A percentile compares a stretch with the other conserved stretches of the same genome.
Conservation (phyloP, 2,797 vertebrate species). For the Siniperca scherzeri region DNA sequence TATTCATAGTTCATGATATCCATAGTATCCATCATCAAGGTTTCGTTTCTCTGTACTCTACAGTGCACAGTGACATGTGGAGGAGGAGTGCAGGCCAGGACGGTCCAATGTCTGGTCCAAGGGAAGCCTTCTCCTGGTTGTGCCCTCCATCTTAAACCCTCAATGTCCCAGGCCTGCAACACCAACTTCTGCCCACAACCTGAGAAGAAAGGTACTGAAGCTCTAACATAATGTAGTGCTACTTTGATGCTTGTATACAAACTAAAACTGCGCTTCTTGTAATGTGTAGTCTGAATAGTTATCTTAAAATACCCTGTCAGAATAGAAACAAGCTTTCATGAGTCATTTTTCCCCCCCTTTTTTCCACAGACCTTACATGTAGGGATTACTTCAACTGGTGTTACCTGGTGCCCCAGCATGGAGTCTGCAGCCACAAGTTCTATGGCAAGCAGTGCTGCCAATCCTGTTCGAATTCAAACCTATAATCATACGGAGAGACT, state of each 20-base stretch:
- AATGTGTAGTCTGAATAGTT: neutral
- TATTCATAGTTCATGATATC: neutral
- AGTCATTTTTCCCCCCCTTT: neutral
- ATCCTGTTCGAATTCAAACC: conserved; percentile 89
- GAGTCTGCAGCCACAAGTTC: conserved; percentile 90
- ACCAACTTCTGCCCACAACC: conserved; percentile 89
- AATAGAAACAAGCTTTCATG: neutral
- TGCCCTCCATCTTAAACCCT: conserved; percentile 82
- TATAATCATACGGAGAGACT: conserved; percentile 75
- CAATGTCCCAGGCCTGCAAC: conserved; percentile 89
- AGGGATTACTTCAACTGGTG: conserved; percentile 91
- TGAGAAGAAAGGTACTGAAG: conserved; percentile 81
- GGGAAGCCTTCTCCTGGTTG: conserved; percentile 84
- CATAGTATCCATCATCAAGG: neutral
- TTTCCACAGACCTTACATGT: conserved; percentile 83
- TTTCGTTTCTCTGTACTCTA: conserved; percentile 33
- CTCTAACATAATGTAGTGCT: too few species aligned
- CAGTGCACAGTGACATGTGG: conserved; percentile 95
- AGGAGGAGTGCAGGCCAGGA: conserved; percentile 89
- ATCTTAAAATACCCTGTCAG: neutral
- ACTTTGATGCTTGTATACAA: neutral
- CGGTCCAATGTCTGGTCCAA: conserved; percentile 87
- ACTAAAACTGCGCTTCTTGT: neutral
- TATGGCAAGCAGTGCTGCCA: conserved; percentile 92
- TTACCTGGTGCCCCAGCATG: conserved; percentile 89